Conservation (phyloP, 1,140 invertebrate genomes). For the Dolichoris vasculosae region DNA sequence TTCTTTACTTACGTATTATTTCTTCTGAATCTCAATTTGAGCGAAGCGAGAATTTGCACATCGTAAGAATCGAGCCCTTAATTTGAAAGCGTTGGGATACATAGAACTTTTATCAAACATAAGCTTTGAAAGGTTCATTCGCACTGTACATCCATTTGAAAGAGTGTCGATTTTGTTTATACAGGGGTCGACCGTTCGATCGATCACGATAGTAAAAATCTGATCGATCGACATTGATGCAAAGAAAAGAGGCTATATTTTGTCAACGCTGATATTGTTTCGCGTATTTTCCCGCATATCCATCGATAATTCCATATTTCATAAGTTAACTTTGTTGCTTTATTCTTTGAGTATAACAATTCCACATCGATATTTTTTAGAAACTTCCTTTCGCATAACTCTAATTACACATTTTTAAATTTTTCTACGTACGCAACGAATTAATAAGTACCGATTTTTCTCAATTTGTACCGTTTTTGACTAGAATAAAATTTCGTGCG, state of each 20-base stretch:
- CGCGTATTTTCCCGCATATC: slow-evolving; percentile 63
- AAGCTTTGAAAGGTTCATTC: slow-evolving; percentile 73
- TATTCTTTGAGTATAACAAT: neutral
- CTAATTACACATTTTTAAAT: slow-evolving; percentile 32
- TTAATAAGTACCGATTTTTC: slow-evolving; percentile 71
- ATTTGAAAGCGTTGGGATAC: slow-evolving; percentile 41
- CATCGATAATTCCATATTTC: slow-evolving; percentile 53
- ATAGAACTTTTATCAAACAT: slow-evolving; percentile 47
- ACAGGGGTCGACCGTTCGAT: slow-evolving; percentile 69
- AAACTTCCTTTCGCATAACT: slow-evolving; percentile 30
- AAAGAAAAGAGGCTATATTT: slow-evolving; percentile 75
- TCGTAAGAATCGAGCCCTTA: slow-evolving; percentile 4
- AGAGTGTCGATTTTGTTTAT: slow-evolving; percentile 70
- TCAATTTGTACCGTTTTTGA: slow-evolving; percentile 74
- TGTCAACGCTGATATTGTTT: slow-evolving; percentile 72
- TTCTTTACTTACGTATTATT: neutral
- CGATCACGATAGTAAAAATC: slow-evolving; percentile 52
- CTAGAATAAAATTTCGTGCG: slow-evolving; percentile 73
- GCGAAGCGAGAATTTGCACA: slow-evolving; percentile 15
- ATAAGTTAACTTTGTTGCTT: neutral
- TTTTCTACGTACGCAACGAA: slow-evolving; percentile 49
- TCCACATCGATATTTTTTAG: slow-evolving; percentile 38
- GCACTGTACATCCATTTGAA: slow-evolving; percentile 73
- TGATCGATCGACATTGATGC: slow-evolving; percentile 62
- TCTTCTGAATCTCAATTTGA: neutral